These are phyloP conservation scores for Cavia porcellus DNA, from an alignment of 2,113 vertebrate species.

Conservation along the genomic window DNA sequence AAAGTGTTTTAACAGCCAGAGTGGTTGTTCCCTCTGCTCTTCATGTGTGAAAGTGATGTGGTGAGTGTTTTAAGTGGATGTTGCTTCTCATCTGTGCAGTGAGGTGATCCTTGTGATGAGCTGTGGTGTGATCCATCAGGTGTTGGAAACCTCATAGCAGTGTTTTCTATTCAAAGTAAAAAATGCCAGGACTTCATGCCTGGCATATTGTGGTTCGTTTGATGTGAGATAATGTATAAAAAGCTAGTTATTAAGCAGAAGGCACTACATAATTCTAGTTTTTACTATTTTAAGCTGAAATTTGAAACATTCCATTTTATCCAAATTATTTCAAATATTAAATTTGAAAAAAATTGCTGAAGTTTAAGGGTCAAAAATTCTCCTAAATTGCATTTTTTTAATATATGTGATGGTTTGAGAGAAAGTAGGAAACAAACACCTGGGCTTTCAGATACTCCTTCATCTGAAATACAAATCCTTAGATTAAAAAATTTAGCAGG, in stretches of 20 bases:
- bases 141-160: conserved; percentile 1
- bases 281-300: conserved; percentile 30
- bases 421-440: background rate
- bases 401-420: background rate
- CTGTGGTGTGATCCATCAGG: background rate
- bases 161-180: conserved; percentile 60
- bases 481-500: background rate
- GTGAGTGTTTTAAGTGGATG: background rate
- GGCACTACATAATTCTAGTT: background rate
- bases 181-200: background rate
- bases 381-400: conserved; percentile 41
- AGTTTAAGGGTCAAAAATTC: background rate
- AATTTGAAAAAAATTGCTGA: conserved; percentile 49
- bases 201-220: conserved; percentile 2
- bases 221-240: conserved; percentile 38
- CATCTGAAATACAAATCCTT: conserved; percentile 52
- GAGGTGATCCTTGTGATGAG: background rate
- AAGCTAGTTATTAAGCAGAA: background rate
- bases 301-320: conserved; percentile 54
- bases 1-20: background rate
- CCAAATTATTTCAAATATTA: background rate
- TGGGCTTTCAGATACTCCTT: background rate
- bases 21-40: background rate
- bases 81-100: background rate
- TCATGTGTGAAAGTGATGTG: background rate